Percentiles rank a stretch among this genome's conserved stretches.
Conservation (phyloP, 1,140 invertebrate genomes). For the Macrostomum lignano region DNA sequence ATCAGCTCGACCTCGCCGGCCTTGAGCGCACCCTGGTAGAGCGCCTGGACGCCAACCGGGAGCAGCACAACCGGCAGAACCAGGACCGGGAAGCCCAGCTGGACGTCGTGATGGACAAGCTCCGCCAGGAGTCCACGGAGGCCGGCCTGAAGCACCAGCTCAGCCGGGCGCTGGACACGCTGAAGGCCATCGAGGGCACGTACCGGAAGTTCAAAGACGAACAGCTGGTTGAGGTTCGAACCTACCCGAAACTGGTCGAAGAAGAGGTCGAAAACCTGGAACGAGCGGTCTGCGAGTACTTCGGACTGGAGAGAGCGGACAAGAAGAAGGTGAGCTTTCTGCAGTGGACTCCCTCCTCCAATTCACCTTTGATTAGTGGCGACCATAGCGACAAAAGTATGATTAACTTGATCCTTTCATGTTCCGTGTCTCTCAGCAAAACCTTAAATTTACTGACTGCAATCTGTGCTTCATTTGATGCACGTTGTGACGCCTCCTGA, state of each 20-base stretch:
- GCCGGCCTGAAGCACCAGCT: constrained; percentile 14
- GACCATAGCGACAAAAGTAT: constrained; percentile 1
- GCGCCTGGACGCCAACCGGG: constrained; percentile 17
- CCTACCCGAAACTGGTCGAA: constrained; percentile 21
- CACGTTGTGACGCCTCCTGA: no score
- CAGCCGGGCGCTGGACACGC: constrained; percentile 13
- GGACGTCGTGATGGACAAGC: constrained; percentile 24
- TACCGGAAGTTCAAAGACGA: constrained; percentile 19
- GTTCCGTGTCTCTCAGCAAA: no score
- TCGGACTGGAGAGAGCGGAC: constrained; percentile 12
- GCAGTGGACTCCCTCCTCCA: background rate
- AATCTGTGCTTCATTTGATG: no score
- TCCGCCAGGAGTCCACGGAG: constrained; percentile 23
- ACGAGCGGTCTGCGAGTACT: constrained; percentile 16
- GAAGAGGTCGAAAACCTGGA: constrained; percentile 18
- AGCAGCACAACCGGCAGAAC: constrained; percentile 19
- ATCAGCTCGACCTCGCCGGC: constrained; percentile 21
- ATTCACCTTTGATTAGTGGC: constrained; percentile 2
- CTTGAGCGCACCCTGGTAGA: constrained; percentile 23
- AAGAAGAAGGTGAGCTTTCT: constrained; percentile 4
- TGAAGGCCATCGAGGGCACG: constrained; percentile 19
- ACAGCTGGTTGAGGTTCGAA: constrained; percentile 16
- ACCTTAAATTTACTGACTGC: no score
- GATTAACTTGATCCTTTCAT: no score
- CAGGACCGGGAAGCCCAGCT: constrained; percentile 24